Base-by-base conservation (phyloP, 2,888 invertebrate genomes). In the Calliopum simillimum region DNA sequence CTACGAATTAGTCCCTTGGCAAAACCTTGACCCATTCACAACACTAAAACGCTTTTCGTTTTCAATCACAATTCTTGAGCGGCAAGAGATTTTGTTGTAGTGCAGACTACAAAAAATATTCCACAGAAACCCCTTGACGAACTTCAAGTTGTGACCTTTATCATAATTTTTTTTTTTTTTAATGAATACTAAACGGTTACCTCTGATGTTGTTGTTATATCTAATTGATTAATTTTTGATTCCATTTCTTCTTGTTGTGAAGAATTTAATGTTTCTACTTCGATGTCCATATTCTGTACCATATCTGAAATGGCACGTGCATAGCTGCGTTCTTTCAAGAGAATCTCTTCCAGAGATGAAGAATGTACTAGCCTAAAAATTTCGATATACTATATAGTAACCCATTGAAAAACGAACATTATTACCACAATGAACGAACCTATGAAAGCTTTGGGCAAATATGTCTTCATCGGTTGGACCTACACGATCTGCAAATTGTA, bases 161-260 rank as follows among this genome's bases (percentile, higher is more conserved):
- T n/a, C n/a, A n/a, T n/a, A n/a, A n/a, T n/a, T n/a, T n/a, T n/a
- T n/a, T n/a, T n/a, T n/a, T n/a, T n/a, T n/a, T n/a, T n/a, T 25
- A 13, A 61, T 56, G 16, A 47, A n/a, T 11, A 0, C 11, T 3
- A 16, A 47, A 19, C 19, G 4, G 4, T 46, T 71, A 77, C 77
- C 59, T 86, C 85, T 0, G 86, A 82, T 13, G 94, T 95, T 55
- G 92, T 93, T 6, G 90, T 90, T 51, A 90, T 84, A 80, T 95
- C 94, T 61, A 96, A 87, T 66, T 92, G 90, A 75, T 93, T 92
- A 56, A 97, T 90, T 66, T 95, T 94, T 51, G 91, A 88, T 76
- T 94, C 93, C 96, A 97, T 97, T 88, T 97, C 97, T 78, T 92
- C 90, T 51, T 93, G 93, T 88, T 96, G 96, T 66, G 93, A 93